Percentiles rank a stretch among this genome's conserved stretches.
Conservation (phyloP, 2,888 invertebrate genomes). For the Eurytoma adleriae region DNA sequence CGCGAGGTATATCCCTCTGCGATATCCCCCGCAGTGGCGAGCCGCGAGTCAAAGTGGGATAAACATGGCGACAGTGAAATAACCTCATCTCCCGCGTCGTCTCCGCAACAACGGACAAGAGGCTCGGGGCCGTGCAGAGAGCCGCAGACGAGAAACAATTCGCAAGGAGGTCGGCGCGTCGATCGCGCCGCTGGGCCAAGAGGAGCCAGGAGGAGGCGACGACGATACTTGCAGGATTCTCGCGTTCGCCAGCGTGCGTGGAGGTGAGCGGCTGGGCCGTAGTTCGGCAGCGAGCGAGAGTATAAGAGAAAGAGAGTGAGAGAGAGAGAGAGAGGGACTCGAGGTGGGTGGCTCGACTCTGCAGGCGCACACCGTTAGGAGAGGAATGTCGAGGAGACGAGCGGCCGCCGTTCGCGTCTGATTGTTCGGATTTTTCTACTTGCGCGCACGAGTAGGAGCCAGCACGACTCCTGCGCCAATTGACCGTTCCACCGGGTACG, state of each 20-base stretch:
- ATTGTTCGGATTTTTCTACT: conserved; percentile 29
- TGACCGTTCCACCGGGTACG: background rate
- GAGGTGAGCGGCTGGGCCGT: background rate
- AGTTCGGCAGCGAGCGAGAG: background rate
- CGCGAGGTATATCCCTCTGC: background rate
- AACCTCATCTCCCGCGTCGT: conserved; percentile 36
- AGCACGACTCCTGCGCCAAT: too few relatives aligned
- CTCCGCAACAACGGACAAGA: background rate
- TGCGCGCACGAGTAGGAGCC: background rate
- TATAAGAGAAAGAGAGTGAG: background rate
- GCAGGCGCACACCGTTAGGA: conserved; percentile 28
- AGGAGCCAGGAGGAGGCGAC: background rate
- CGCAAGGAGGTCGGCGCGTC: too few relatives aligned
- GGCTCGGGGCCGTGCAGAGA: conserved; percentile 2
- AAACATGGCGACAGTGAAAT: conserved; percentile 48
- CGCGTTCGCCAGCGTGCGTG: background rate
- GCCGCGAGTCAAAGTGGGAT: conserved; percentile 6
- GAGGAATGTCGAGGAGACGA: conserved; percentile 1
- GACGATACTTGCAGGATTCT: background rate
- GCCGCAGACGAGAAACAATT: background rate
- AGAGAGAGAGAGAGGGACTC: background rate
- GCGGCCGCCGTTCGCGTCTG: background rate
- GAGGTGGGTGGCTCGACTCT: conserved; percentile 31
- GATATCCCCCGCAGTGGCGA: background rate
- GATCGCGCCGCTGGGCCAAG: too few relatives aligned